phyloP scores from a whole-genome alignment of 2,113 vertebrate species.

The Sphaerodactylus townsendi region DNA sequence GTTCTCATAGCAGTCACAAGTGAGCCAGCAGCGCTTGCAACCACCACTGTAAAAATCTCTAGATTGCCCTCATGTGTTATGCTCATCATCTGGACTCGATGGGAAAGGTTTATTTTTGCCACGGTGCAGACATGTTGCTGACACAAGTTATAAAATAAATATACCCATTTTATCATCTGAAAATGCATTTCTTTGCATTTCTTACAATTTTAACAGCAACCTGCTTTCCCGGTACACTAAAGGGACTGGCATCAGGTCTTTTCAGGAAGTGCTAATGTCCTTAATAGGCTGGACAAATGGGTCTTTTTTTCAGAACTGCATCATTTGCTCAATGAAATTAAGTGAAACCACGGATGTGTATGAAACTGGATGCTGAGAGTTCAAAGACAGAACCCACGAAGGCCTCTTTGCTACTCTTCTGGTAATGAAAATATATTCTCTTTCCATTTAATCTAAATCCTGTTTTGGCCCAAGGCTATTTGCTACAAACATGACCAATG shows the following conservation, averaged over 20 bases:
- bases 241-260: conserved; percentile 13
- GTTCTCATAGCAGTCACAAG: too few relatives aligned
- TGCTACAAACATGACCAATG: rapidly evolving
- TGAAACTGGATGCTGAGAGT: neutral
- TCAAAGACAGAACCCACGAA: neutral
- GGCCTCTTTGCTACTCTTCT: neutral
- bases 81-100: too few relatives aligned
- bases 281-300: conserved; percentile 24
- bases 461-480: conserved; percentile 1
- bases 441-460: rapidly evolving
- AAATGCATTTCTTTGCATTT: too few relatives aligned
- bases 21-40: too few relatives aligned
- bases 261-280: conserved; percentile 52
- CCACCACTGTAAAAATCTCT: too few relatives aligned
- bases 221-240: too few relatives aligned
- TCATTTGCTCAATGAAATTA: conserved; percentile 37
- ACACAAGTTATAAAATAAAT: neutral
- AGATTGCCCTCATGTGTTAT: too few relatives aligned
- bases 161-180: neutral
- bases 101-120: neutral
- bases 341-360: neutral
- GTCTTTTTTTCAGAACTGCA: conserved; percentile 18
- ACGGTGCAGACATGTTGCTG: neutral
- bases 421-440: neutral
- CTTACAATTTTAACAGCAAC: too few relatives aligned